phyloP scores from a whole-genome alignment of 2,888 invertebrate genomes.

The Onchidella celtica region DNA sequence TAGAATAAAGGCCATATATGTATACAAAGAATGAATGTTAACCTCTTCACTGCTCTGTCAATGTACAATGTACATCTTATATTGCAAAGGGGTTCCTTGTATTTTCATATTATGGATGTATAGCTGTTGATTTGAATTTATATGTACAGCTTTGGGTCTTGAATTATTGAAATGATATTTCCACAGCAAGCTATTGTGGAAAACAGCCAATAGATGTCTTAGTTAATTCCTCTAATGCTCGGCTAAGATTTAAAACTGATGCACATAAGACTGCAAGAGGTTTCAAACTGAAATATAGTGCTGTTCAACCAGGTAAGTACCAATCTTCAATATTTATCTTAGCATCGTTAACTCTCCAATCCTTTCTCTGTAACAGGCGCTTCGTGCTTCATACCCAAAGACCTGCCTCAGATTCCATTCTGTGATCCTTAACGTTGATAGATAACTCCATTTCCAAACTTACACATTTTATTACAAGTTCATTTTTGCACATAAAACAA shows the following conservation, averaged over 20 bases:
- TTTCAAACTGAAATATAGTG: constrained; percentile 2
- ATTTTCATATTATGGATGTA: too few species aligned
- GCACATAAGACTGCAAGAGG: background rate
- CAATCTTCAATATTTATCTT: too few species aligned
- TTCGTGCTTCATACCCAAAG: too few species aligned
- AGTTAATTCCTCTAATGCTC: background rate
- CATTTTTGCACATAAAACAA: background rate
- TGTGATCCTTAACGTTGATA: too few species aligned
- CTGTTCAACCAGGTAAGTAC: constrained; percentile 10
- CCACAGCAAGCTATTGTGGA: constrained; percentile 22
- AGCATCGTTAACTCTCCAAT: background rate
- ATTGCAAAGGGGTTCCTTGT: too few species aligned
- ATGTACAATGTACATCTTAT: too few species aligned
- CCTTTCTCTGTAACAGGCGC: background rate
- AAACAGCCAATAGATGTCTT: background rate
- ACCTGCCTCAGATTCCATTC: too few species aligned
- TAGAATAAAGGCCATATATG: too few species aligned
- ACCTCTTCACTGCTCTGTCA: too few species aligned
- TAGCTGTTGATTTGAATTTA: background rate
- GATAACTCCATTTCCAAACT: too few species aligned
- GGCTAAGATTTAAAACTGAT: constrained; percentile 7
- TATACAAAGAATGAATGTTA: too few species aligned
- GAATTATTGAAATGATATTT: background rate
- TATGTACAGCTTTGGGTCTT: background rate
- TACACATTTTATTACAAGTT: too few species aligned